phyloP scores from a whole-genome alignment of 2,797 vertebrate genomes.

The Cirrhinus molitorella region DNA sequence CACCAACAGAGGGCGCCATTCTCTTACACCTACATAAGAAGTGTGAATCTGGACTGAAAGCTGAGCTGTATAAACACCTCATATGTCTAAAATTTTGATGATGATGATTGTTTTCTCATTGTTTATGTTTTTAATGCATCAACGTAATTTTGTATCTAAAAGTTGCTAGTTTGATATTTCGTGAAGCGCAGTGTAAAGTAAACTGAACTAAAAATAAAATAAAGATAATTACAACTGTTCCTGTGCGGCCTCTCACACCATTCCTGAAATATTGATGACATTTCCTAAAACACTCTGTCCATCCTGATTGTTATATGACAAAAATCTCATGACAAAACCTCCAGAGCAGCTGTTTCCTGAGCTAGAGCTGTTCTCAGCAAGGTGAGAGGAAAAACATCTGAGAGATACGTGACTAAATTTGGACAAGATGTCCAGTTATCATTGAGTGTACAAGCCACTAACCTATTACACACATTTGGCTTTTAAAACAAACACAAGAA shows the following conservation, averaged over 20 bases:
- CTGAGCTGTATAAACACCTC: not conserved
- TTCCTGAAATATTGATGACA: slow-evolving; percentile 25
- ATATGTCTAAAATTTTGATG: not conserved
- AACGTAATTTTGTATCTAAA: not conserved
- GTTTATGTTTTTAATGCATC: not conserved
- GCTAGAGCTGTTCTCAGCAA: slow-evolving; percentile 33
- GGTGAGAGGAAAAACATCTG: slow-evolving; percentile 25
- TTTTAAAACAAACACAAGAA: not conserved
- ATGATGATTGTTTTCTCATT: no score
- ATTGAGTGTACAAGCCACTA: not conserved
- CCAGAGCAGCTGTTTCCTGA: slow-evolving; percentile 52
- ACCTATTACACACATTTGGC: not conserved
- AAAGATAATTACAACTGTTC: not conserved
- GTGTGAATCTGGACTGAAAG: not conserved
- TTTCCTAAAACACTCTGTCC: slow-evolving; percentile 50
- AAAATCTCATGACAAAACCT: slow-evolving; percentile 39
- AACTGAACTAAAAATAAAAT: not conserved
- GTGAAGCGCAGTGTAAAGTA: not conserved
- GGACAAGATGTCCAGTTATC: slow-evolving; percentile 17
- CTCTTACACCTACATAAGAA: slow-evolving; percentile 15
- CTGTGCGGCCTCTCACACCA: slow-evolving; percentile 23
- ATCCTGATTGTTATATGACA: slow-evolving; percentile 11
- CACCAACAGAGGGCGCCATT: slow-evolving; percentile 49
- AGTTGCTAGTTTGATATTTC: not conserved
- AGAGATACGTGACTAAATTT: not conserved